These are phyloP conservation scores for Adelognathus sp. DNA, from an alignment of 2,888 invertebrate genomes.

Conservation along the genomic window DNA sequence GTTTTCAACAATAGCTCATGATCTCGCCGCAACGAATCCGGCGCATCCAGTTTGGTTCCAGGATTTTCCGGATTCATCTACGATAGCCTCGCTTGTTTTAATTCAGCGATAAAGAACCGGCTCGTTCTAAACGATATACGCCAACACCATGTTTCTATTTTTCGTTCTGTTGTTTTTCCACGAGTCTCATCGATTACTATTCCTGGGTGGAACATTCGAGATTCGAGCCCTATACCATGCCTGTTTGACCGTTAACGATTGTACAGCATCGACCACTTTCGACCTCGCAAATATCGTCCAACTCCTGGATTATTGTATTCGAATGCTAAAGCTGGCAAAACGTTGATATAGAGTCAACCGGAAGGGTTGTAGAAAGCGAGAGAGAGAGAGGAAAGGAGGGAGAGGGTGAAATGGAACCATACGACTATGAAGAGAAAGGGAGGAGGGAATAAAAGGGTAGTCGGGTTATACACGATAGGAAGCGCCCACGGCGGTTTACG, in stretches of 20 bases:
- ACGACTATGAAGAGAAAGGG: background rate
- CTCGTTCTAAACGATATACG: constrained; percentile 18
- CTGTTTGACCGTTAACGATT: constrained; percentile 6
- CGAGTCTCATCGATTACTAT: no score
- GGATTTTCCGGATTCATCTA: background rate
- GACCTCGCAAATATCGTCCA: constrained; percentile 14
- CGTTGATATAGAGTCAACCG: constrained; percentile 54
- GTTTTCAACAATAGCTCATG: background rate
- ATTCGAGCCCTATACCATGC: background rate
- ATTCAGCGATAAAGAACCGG: constrained; percentile 11
- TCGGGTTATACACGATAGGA: constrained; percentile 45
- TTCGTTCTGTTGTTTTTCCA: background rate
- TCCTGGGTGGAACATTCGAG: background rate
- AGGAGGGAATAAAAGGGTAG: constrained; percentile 10
- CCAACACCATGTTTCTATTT: background rate
- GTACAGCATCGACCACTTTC: constrained; percentile 20
- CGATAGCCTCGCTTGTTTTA: background rate
- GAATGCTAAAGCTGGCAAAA: constrained; percentile 57
- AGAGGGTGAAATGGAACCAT: constrained; percentile 15
- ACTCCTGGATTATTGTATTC: constrained; percentile 24
- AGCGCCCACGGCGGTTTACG: constrained; percentile 59
- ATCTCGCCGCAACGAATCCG: constrained; percentile 14
- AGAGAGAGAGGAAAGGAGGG: no score
- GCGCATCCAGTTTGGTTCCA: background rate
- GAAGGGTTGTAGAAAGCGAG: constrained; percentile 37